These are phyloP conservation scores for Alexandromys fortis DNA, from an alignment of 2,113 vertebrate genomes.

Conservation along the genomic window DNA sequence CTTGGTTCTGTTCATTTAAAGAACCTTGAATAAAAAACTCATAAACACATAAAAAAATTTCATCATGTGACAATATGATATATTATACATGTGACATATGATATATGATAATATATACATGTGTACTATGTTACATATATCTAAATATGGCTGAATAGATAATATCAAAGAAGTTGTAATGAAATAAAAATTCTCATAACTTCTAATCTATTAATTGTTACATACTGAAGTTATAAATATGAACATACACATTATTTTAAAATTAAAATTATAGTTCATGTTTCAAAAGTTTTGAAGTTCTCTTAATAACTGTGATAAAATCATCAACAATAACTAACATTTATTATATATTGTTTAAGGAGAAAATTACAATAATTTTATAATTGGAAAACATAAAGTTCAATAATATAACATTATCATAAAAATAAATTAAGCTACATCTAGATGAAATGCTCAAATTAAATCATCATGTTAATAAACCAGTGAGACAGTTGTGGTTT, in stretches of 20 bases:
- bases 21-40: too few species aligned
- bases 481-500: background rate
- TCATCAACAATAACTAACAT: background rate
- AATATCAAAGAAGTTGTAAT: background rate
- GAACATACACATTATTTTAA: background rate
- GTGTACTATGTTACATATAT: background rate
- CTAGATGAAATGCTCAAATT: background rate
- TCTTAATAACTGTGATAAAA: background rate
- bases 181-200: background rate
- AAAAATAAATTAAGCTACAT: background rate
- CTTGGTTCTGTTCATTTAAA: background rate
- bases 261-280: background rate
- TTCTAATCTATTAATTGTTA: background rate
- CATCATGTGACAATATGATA: background rate
- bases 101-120: background rate
- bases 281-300: background rate
- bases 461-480: background rate
- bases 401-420: conserved; percentile 1
- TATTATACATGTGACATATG: too few species aligned
- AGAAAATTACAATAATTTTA: background rate
- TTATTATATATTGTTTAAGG: background rate
- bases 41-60: background rate
- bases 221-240: background rate
- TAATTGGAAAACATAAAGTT: background rate
- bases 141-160: background rate